A percentile compares a stretch with the other conserved stretches of the same genome.
Evolutionary conservation across 2,113 vertebrate genomes (phyloP).

Genomic region (Cyphomyrus discorhynchus): DNA sequence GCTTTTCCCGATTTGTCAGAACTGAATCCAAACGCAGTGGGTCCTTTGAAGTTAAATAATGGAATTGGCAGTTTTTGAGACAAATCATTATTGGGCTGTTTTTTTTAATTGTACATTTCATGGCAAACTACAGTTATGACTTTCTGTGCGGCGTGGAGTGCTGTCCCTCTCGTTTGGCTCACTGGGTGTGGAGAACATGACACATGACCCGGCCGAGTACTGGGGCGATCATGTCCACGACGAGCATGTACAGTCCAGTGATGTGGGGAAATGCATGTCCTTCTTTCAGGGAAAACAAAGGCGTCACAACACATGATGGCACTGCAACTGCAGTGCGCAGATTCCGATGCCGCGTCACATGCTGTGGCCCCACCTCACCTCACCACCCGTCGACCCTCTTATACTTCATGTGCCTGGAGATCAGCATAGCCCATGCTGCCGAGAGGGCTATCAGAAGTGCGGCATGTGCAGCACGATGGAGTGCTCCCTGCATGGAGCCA

Average conservation of each 20-base stretch:
- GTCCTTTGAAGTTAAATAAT: background rate
- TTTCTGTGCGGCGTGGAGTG: background rate
- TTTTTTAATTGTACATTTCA: background rate
- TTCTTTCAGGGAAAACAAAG: background rate
- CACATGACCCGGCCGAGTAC: background rate
- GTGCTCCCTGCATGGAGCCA: slow-evolving; percentile 50
- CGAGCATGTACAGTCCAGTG: background rate
- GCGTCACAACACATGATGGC: background rate
- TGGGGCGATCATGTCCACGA: background rate
- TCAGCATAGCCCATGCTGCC: background rate
- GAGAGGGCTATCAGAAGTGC: slow-evolving; percentile 47
- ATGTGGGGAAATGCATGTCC: background rate
- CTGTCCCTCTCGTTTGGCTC: background rate
- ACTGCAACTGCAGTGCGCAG: background rate
- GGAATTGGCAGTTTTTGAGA: background rate
- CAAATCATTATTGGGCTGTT: background rate
- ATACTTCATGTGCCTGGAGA: background rate
- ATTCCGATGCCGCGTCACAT: background rate
- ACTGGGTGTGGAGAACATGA: background rate
- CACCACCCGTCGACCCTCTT: background rate
- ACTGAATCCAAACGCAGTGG: background rate
- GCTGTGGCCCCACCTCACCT: background rate
- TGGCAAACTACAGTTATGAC: background rate
- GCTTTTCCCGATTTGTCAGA: background rate
- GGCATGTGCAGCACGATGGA: slow-evolving; percentile 47